Evolutionary conservation across 2,888 invertebrate species (phyloP), one percentile per base, ranked within the genome.

Genomic region (Drosophila helvetica): DNA sequence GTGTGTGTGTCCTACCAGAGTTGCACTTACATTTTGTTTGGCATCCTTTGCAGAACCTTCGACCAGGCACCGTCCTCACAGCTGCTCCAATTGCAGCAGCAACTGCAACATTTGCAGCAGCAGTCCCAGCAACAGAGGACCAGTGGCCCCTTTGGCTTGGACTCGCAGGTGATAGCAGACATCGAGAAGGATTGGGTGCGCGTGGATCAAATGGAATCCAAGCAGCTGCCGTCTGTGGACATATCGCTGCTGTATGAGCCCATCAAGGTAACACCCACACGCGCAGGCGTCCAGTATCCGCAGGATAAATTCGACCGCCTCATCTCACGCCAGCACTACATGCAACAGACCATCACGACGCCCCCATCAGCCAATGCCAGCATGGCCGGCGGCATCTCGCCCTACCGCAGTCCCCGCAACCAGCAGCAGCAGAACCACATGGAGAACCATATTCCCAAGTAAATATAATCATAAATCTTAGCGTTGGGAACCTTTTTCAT

Each of bases 141-240:
- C 51, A 93, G 94, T 0, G 97, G 97, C 19, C 96, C 96, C 25
- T 97, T 96, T 91, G 94, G 95, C 0, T 93, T 98, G 53, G 97
- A 97, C 91, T 94, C 95, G 18, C 94, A 95, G 64, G 93, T 96
- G 70, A 93, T 96, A 78, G 94, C 94, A 33, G 94, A 94, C 79
- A 93, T 96, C 55, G 96, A 96, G 90, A 92, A 90, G 58, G 90
- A 90, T 74, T 92, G 92, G 92, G 83, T 90, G 25, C 90, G 91
- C 50, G 91, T 90, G 59, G 91, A 92, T 80, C 91, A 92, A 76
- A 91, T 94, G 92, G 59, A 93, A 87, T 45, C 92, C 89, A 78
- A 93, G 91, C 19, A 92, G 87, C 50, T 78, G 88, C 68, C 91
- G 70, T 55, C 90, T 75, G 76, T 91, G 8, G 92, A 92, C 72